Conservation (phyloP, 2,888 invertebrate genomes). For the Odiellus spinosus region DNA sequence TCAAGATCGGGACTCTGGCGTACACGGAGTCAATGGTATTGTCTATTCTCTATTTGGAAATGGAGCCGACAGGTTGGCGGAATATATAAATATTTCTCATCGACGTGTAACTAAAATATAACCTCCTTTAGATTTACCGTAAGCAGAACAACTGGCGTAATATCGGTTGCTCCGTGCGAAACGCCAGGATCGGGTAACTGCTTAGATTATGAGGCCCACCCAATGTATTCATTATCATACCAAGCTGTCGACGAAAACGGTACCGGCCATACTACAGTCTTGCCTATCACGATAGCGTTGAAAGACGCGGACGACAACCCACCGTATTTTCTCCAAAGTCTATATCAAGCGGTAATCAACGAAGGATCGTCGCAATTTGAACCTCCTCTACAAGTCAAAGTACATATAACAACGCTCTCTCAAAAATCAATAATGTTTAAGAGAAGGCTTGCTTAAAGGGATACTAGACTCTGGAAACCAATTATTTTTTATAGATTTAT, state of each 20-base stretch:
- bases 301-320: conserved; percentile 48
- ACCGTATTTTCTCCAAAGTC: conserved; percentile 57
- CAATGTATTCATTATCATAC: conserved; percentile 57
- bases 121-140: conserved; percentile 43
- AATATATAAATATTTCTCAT: neutral
- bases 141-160: conserved; percentile 59
- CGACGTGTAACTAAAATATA: neutral
- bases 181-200: conserved; percentile 52
- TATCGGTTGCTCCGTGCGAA: conserved; percentile 59
- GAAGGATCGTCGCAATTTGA: conserved; percentile 73
- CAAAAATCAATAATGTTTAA: too few species aligned
- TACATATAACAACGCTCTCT: conserved; percentile 11
- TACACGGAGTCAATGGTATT: conserved; percentile 66
- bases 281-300: conserved; percentile 20
- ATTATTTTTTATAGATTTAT: too few species aligned
- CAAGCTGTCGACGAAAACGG: conserved; percentile 74
- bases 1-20: conserved; percentile 64
- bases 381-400: conserved; percentile 36
- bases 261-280: conserved; percentile 31
- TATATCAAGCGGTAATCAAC: conserved; percentile 64
- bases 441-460: too few species aligned
- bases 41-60: conserved; percentile 65
- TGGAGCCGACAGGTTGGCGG: conserved; percentile 49
- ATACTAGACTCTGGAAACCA: too few species aligned
- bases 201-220: conserved; percentile 65